These are phyloP conservation scores for Sphaerodactylus townsendi DNA, from an alignment of 2,113 vertebrate genomes.

Conservation along the genomic window DNA sequence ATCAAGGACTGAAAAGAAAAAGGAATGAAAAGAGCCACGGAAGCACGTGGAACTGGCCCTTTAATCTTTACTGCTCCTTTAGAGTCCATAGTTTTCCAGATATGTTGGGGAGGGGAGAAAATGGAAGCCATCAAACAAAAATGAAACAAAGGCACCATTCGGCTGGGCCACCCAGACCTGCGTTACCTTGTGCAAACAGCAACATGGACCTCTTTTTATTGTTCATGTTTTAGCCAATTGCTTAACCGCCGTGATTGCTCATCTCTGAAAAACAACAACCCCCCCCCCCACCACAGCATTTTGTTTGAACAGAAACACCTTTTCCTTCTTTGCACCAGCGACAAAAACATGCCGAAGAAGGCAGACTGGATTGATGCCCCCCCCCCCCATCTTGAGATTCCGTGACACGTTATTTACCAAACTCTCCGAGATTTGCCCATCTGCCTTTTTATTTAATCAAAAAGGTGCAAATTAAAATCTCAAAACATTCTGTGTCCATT, in stretches of 20 bases:
- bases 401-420: constrained; percentile 49
- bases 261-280: too few relatives aligned
- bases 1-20: constrained; percentile 68
- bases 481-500: constrained; percentile 73
- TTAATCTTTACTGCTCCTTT: constrained; percentile 65
- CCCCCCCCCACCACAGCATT: not conserved
- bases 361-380: not conserved
- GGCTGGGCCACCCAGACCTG: not conserved
- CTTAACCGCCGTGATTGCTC: not conserved
- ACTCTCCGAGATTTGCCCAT: constrained; percentile 46
- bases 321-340: not conserved
- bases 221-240: constrained; percentile 31
- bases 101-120: constrained; percentile 43
- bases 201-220: constrained; percentile 29
- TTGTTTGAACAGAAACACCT: not conserved
- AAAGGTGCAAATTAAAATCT: constrained; percentile 73
- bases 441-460: constrained; percentile 56
- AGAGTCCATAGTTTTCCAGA: constrained; percentile 65
- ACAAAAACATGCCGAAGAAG: constrained; percentile 11
- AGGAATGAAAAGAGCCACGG: constrained; percentile 54
- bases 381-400: constrained; percentile 16
- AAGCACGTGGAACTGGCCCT: constrained; percentile 64
- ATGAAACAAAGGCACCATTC: constrained; percentile 45
- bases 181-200: constrained; percentile 26
- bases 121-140: not conserved